Percentiles rank a stretch among this genome's conserved stretches.
Conservation (phyloP, 2,888 invertebrate species). For the Pollenia labialis region DNA sequence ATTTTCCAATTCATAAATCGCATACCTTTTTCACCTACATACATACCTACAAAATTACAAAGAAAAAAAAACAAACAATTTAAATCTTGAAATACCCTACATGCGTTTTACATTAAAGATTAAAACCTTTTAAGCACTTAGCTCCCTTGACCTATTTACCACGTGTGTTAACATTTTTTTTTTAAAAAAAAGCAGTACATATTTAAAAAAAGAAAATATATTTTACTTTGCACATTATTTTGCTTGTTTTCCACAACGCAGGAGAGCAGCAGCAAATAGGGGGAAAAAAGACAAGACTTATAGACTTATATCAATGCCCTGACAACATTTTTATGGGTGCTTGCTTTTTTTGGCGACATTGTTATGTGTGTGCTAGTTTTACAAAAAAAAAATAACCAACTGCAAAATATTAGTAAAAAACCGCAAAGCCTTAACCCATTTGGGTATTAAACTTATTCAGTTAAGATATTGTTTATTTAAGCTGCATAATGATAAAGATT, state of each 20-base stretch:
- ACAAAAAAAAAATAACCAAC: not conserved
- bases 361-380: slow-evolving; percentile 64
- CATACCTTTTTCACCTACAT: no score
- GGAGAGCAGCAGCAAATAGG: not conserved
- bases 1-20: no score
- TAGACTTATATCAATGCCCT: no score
- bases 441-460: not conserved
- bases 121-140: slow-evolving; percentile 19
- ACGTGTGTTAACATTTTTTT: slow-evolving; percentile 6
- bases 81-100: not conserved
- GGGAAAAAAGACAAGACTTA: not conserved
- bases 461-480: not conserved
- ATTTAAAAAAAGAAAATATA: not conserved
- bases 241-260: slow-evolving; percentile 18
- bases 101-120: not conserved
- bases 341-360: slow-evolving; percentile 65
- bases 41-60: not conserved
- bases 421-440: slow-evolving; percentile 46
- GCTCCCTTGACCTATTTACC: slow-evolving; percentile 54
- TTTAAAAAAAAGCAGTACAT: not conserved
- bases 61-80: not conserved
- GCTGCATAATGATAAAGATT: no score
- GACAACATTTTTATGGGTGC: slow-evolving; percentile 66
- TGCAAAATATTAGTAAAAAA: not conserved
- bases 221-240: slow-evolving; percentile 55